Evolutionary conservation across 2,113 vertebrate genomes (phyloP).

Genomic region (Megatriorchis doriae): DNA sequence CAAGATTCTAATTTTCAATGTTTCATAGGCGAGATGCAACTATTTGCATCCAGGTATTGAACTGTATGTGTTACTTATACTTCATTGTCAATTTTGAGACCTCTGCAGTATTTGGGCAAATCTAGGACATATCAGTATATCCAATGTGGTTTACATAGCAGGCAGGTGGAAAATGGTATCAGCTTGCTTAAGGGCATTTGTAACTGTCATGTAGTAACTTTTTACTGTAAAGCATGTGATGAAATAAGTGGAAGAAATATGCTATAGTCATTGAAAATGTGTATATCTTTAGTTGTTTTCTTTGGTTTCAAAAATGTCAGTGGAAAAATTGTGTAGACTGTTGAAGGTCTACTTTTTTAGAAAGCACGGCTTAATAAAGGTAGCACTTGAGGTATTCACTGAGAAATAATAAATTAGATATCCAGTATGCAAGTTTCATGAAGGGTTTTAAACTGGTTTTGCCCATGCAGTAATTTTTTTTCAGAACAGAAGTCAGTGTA

Average conservation of each 20-base stretch:
- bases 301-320: background rate
- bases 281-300: background rate
- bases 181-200: background rate
- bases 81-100: background rate
- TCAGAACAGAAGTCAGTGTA: background rate
- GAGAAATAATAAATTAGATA: background rate
- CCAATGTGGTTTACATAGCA: background rate
- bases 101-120: background rate
- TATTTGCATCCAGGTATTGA: background rate
- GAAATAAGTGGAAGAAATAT: background rate
- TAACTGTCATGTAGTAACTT: background rate
- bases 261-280: background rate
- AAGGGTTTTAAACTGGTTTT: background rate
- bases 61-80: background rate
- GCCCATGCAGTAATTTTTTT: background rate
- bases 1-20: background rate
- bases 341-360: background rate
- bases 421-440: background rate
- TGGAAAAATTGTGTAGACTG: background rate
- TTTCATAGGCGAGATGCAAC: background rate
- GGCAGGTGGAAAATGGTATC: background rate
- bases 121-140: background rate
- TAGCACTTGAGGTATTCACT: background rate
- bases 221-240: background rate
- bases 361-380: background rate